These are phyloP conservation scores for Chymomyza costata DNA, from an alignment of 1,140 invertebrate genomes.

Conservation along the genomic window DNA sequence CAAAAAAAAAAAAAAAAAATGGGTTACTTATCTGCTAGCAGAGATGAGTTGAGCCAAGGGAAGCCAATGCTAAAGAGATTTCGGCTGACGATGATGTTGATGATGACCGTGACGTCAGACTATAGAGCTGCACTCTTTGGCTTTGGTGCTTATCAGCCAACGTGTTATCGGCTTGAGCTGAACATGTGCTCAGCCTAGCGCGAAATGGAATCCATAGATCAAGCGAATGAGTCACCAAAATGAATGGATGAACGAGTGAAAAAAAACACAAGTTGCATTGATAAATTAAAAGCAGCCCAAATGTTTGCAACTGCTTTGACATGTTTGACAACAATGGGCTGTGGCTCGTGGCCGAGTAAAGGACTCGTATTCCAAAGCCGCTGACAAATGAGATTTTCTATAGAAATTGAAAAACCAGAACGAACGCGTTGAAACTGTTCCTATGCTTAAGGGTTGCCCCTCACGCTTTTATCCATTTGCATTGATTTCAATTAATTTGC, in stretches of 20 bases:
- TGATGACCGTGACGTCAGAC: conserved; percentile 25
- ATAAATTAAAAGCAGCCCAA: conserved; percentile 71
- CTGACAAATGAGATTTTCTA: conserved; percentile 68
- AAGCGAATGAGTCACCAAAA: conserved; percentile 21
- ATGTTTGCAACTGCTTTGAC: conserved; percentile 73
- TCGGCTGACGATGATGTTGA: conserved; percentile 18
- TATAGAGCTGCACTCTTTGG: no score
- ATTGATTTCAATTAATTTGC: conserved; percentile 73
- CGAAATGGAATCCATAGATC: conserved; percentile 68
- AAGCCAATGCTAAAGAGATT: conserved; percentile 13
- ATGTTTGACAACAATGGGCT: conserved; percentile 69
- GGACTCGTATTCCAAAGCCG: conserved; percentile 48
- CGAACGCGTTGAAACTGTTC: conserved; percentile 15
- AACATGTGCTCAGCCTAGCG: conserved; percentile 62
- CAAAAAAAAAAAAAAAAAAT: no score
- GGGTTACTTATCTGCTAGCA: conserved; percentile 47
- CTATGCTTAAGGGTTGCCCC: conserved; percentile 55
- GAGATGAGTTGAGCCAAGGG: conserved; percentile 10
- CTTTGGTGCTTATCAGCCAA: conserved; percentile 46
- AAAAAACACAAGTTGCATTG: conserved; percentile 46
- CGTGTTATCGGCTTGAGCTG: conserved; percentile 42
- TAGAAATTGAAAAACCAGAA: conserved; percentile 53
- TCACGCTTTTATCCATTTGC: conserved; percentile 50
- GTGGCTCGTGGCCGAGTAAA: background rate
- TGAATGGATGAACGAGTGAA: conserved; percentile 19